Conservation (phyloP, 2,888 invertebrate genomes). For the Heteropelma amictum region DNA sequence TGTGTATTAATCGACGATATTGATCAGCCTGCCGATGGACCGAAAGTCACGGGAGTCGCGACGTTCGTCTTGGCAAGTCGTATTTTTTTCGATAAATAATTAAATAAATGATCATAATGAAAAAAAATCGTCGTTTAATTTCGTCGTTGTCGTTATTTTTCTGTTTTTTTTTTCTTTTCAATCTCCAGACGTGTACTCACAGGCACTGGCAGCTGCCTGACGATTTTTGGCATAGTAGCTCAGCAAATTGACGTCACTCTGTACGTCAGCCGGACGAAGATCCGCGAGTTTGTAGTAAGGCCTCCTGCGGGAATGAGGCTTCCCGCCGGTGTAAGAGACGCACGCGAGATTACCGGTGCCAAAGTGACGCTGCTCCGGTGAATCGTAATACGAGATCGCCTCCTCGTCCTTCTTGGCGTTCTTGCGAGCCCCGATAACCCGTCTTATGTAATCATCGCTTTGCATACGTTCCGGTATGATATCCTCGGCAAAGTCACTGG, state of each 20-base stretch:
- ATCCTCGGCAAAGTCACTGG: slow-evolving; percentile 80
- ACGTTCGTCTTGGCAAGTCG: slow-evolving; percentile 29
- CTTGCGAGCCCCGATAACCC: slow-evolving; percentile 83
- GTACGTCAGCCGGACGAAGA: slow-evolving; percentile 82
- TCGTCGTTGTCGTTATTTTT: not conserved
- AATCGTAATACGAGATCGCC: slow-evolving; percentile 82
- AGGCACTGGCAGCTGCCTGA: slow-evolving; percentile 81
- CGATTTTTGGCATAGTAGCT: slow-evolving; percentile 92
- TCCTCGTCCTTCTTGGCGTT: slow-evolving; percentile 82
- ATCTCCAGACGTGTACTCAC: slow-evolving; percentile 67
- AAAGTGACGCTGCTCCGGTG: slow-evolving; percentile 79
- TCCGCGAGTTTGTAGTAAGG: slow-evolving; percentile 85
- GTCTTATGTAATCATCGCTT: slow-evolving; percentile 85
- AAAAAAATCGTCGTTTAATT: slow-evolving; percentile 17
- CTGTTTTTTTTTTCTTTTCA: not conserved
- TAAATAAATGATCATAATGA: not conserved
- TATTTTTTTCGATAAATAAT: not conserved
- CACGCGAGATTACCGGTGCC: slow-evolving; percentile 91
- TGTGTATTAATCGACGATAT: not conserved
- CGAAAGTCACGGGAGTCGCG: slow-evolving; percentile 33
- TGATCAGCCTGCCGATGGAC: not conserved
- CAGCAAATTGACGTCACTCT: slow-evolving; percentile 91
- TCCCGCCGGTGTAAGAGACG: slow-evolving; percentile 90
- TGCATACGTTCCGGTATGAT: slow-evolving; percentile 81
- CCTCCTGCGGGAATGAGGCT: slow-evolving; percentile 87